Evolutionary conservation across 1,140 invertebrate genomes (phyloP).

Genomic region (Antheraea mylitta): DNA sequence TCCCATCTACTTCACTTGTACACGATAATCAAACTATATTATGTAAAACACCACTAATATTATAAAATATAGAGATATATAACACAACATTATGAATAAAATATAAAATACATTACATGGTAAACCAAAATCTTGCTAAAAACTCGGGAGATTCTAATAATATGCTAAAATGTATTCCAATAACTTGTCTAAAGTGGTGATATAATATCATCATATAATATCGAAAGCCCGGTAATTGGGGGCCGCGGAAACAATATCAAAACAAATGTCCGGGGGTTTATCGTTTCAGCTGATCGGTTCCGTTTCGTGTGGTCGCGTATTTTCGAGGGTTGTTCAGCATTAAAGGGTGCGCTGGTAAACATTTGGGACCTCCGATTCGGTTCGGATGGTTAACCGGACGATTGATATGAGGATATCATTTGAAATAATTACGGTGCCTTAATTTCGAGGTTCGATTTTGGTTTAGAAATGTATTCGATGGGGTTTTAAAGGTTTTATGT

Average conservation of each 20-base stretch:
- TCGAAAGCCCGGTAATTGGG: neutral
- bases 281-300: constrained; percentile 24
- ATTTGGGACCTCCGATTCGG: constrained; percentile 8
- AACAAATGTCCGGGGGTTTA: constrained; percentile 21
- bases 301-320: constrained; percentile 22
- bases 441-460: neutral
- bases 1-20: too few relatives aligned
- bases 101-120: too few relatives aligned
- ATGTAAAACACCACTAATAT: too few relatives aligned
- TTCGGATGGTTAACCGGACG: constrained; percentile 7
- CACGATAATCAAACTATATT: too few relatives aligned
- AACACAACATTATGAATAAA: too few relatives aligned
- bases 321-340: constrained; percentile 23
- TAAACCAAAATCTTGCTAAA: too few relatives aligned
- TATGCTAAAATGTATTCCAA: too few relatives aligned
- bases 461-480: neutral
- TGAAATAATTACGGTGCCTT: constrained; percentile 10
- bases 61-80: too few relatives aligned
- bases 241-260: constrained; percentile 11
- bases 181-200: neutral
- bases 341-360: constrained; percentile 14
- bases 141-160: too few relatives aligned
- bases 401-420: constrained; percentile 10
- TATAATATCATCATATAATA: neutral
- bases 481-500: neutral